Evolutionary conservation across 2,113 vertebrate genomes (phyloP).

Genomic region (Centropristis striata): DNA sequence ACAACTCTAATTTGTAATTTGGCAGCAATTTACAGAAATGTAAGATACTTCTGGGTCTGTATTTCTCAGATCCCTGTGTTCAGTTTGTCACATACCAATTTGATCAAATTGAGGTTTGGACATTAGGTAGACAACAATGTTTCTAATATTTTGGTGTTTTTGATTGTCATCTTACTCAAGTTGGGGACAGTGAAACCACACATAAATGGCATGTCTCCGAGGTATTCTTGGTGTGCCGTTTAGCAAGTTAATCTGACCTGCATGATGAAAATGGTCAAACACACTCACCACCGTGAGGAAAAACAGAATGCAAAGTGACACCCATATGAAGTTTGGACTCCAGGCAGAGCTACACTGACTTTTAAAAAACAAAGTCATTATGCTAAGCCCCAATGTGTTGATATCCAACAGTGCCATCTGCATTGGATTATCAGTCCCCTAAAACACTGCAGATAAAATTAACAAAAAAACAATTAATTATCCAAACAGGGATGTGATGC

Average conservation of each 20-base stretch:
- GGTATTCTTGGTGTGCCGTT: background rate
- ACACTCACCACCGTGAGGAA: background rate
- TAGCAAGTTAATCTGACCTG: too few relatives aligned
- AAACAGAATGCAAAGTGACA: background rate
- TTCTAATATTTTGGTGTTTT: too few relatives aligned
- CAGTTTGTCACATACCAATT: background rate
- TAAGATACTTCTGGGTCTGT: background rate
- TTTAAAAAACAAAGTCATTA: background rate
- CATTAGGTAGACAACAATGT: background rate
- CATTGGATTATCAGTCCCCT: background rate
- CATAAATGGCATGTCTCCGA: background rate
- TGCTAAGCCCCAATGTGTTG: background rate
- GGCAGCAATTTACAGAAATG: background rate
- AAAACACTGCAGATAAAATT: background rate
- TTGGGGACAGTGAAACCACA: background rate
- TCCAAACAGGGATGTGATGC: background rate
- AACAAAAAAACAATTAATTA: background rate
- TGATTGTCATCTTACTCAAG: too few relatives aligned
- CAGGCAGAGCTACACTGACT: background rate
- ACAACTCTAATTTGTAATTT: background rate
- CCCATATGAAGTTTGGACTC: too few relatives aligned
- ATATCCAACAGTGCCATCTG: background rate
- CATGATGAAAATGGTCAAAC: background rate
- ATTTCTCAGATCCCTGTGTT: background rate
- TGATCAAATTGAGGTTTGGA: background rate